phyloP scores from a whole-genome alignment of 2,113 vertebrate species.

The Odobenus rosmarus region DNA sequence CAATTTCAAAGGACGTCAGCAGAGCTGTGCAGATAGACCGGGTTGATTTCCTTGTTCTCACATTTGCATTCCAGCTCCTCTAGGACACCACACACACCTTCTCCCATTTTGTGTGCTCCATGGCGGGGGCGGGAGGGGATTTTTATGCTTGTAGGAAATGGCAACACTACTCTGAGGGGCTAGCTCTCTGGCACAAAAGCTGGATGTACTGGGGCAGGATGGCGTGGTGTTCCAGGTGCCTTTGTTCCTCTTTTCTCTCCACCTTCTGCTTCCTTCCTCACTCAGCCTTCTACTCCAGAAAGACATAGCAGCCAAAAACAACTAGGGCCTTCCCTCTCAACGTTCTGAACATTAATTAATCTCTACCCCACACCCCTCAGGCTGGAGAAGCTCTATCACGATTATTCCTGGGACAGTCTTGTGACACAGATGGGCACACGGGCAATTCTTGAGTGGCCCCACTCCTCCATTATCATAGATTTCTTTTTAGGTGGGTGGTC shows the following conservation, averaged over 20 bases:
- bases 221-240: neutral
- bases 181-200: neutral
- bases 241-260: neutral
- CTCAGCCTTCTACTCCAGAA: neutral
- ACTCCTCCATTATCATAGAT: neutral
- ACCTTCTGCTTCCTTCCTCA: neutral
- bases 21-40: neutral
- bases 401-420: conserved; percentile 2
- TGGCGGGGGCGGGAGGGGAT: neutral
- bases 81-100: neutral
- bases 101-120: neutral
- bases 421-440: neutral
- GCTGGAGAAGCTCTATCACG: neutral
- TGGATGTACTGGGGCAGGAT: neutral
- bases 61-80: neutral
- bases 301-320: neutral
- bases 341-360: conserved; percentile 32
- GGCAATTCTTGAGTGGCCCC: neutral
- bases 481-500: neutral
- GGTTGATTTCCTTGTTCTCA: neutral
- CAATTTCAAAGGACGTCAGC: conserved; percentile 65
- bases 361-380: neutral
- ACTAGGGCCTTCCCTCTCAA: neutral
- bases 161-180: accelerated
- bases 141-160: neutral